A percentile compares a stretch with the other conserved stretches of the same genome.
These are phyloP conservation scores for Pteronura brasiliensis DNA, from an alignment of 2,113 vertebrate species.

Conservation along the genomic window DNA sequence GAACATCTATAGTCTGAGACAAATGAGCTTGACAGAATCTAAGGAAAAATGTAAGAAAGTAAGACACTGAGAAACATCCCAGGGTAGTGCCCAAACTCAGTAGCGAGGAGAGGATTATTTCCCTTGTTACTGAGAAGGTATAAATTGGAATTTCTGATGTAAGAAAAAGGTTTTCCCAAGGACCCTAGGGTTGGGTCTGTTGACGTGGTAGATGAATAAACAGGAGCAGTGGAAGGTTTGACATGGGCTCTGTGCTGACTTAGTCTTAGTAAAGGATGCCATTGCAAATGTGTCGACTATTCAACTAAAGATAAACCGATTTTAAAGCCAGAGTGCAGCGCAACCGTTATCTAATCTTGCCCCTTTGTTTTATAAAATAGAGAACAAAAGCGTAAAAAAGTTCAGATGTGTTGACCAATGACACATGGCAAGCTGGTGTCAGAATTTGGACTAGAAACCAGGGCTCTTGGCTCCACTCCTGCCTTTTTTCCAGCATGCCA, in stretches of 20 bases:
- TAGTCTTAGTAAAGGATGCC: too few relatives aligned
- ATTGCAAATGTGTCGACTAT: rapidly evolving
- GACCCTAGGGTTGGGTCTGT: not conserved
- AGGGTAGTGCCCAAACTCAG: not conserved
- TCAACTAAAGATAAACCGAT: not conserved
- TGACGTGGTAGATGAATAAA: not conserved
- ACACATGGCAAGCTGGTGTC: not conserved
- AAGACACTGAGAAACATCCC: not conserved
- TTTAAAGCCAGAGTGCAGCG: not conserved
- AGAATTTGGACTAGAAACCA: not conserved
- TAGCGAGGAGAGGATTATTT: not conserved
- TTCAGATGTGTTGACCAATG: not conserved
- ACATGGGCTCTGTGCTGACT: too few relatives aligned
- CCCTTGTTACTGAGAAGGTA: not conserved
- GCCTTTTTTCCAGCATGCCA: not conserved
- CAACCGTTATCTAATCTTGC: not conserved
- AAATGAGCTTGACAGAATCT: not conserved
- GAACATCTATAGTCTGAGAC: not conserved
- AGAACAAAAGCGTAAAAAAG: not conserved
- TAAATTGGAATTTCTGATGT: not conserved
- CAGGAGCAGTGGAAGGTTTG: too few relatives aligned
- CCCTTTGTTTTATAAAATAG: not conserved
- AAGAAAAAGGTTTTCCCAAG: not conserved
- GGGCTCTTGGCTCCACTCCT: not conserved
- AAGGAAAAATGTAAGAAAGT: not conserved